Evolutionary conservation across 2,888 invertebrate species (phyloP), one percentile per base, ranked within the genome.

Genomic region (Anticlea derivata): DNA sequence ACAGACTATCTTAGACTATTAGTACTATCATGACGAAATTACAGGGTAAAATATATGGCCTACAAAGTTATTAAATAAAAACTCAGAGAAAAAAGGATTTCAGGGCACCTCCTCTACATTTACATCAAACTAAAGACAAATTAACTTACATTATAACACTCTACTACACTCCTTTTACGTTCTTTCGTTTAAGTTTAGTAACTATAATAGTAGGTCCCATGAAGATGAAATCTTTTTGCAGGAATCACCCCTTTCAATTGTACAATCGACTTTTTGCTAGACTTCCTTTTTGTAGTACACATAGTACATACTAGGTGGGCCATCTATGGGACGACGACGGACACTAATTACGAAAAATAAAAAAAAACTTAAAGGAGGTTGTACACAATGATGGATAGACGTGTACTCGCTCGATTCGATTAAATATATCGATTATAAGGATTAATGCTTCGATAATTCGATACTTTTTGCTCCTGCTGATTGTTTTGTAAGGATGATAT

Each of bases 361-460:
- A 60, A 61, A 26, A 22, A 58, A 65, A 60, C 50, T 45, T 43
- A 57, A 60, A 61, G 59, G 53, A 61, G 60, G 53, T 46, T 59
- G 35, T 47, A 45, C 50, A 61, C 66, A 71, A 68, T 80, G 78
- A 80, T 74, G 70, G 80, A 79, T 80, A 73, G 73, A 69, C 71
- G 64, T 59, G 60, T 57, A 66, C 60, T 68, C 70, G 67, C 70
- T 62, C 64, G 69, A 66, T 75, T 77, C 75, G 78, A 57, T 57
- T 55, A 50, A 50, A 50, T 50, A 50, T 60, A 54, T 55, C 55
- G 59, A 79, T 80, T 80, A 80, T 77, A 70, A 66, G 73, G 72
- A 80, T 79, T 75, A 77, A 80, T 77, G 79, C 68, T 65, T 68
- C 71, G 80, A 81, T 83, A 76, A 69, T 71, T 80, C 79, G 72